Evolutionary conservation across 2,113 vertebrate species (phyloP).

Genomic region (Caloenas nicobarica): DNA sequence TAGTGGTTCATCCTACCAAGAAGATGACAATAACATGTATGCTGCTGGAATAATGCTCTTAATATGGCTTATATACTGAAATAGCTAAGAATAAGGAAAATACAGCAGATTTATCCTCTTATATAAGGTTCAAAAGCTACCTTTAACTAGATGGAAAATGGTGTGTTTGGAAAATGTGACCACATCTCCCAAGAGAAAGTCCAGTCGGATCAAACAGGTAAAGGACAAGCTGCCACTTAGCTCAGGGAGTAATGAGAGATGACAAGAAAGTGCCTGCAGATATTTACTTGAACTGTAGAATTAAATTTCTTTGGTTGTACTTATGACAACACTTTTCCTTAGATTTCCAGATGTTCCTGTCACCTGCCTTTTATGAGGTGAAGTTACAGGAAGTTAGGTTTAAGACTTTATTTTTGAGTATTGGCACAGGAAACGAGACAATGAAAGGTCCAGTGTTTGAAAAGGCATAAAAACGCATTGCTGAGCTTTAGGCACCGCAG

Average conservation of each 20-base stretch:
- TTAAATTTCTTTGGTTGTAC: background rate
- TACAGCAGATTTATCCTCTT: background rate
- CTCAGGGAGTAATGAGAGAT: background rate
- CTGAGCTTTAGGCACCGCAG: background rate
- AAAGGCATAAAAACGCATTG: background rate
- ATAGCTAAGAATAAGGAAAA: background rate
- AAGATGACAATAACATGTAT: background rate
- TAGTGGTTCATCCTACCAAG: background rate
- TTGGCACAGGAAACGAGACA: background rate
- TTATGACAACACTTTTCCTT: background rate
- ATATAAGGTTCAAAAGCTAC: background rate
- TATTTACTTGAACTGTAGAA: background rate
- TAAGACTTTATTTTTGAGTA: background rate
- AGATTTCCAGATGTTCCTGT: background rate
- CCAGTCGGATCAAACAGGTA: background rate
- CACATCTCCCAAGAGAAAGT: background rate
- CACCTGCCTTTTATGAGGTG: background rate
- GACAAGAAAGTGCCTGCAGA: background rate
- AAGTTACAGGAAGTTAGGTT: background rate
- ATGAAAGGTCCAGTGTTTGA: background rate
- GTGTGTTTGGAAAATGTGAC: background rate
- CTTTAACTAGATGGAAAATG: background rate
- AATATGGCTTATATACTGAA: background rate
- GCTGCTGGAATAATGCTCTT: background rate
- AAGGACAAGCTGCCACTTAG: background rate